phyloP scores from a whole-genome alignment of 2,113 vertebrate genomes.

The Fregetta grallaria region DNA sequence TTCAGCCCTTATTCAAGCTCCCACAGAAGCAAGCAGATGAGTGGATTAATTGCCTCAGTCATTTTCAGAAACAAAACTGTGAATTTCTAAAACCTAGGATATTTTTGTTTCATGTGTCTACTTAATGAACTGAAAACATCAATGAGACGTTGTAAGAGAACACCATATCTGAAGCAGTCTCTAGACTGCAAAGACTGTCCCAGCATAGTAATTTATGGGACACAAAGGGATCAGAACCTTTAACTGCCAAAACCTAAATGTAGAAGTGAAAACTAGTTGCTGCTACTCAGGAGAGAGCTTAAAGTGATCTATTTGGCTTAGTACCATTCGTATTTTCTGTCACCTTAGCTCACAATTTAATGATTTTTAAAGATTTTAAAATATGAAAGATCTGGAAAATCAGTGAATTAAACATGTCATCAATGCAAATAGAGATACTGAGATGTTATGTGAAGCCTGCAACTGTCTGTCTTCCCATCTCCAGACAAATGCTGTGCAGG shows the following conservation, averaged over 20 bases:
- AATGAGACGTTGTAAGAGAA: conserved; percentile 32
- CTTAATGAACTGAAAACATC: conserved; percentile 55
- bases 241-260: conserved; percentile 51
- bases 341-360: neutral
- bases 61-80: conserved; percentile 4
- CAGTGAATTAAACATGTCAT: neutral
- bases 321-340: neutral
- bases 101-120: conserved; percentile 21
- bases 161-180: neutral
- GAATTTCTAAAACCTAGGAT: conserved; percentile 12
- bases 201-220: conserved; percentile 42
- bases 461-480: neutral
- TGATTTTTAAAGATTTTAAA: neutral
- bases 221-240: neutral
- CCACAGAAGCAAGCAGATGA: neutral
- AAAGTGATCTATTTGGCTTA: neutral
- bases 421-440: neutral
- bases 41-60: conserved; percentile 37
- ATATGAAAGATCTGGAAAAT: neutral
- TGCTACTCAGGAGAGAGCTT: neutral
- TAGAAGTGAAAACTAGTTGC: conserved; percentile 20
- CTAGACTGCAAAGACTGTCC: conserved; percentile 4
- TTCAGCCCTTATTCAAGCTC: conserved; percentile 1
- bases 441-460: neutral
- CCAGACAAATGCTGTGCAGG: neutral